Evolutionary conservation across 2,888 invertebrate species (phyloP), one percentile per base, ranked within the genome.

Genomic region (Synergus laeviventris): DNA sequence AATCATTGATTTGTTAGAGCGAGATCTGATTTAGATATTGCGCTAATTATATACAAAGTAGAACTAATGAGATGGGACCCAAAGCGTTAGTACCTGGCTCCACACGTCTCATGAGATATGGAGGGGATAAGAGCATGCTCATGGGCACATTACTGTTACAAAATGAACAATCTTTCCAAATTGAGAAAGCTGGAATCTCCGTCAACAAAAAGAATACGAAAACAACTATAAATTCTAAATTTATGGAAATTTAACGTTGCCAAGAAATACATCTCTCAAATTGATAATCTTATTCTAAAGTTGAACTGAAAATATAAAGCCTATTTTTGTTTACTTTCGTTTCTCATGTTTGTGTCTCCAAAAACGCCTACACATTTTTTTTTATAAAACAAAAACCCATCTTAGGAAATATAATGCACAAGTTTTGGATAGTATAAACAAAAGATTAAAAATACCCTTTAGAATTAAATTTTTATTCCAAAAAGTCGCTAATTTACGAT

Each of bases 351-450:
- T 42, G 16, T 16, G 18, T 24, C 8, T 66, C 16, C 16, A 42
- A 66, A 45, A 21, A 70, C 45, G n/a, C 49, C 42, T 31, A n/a
- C 49, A 42, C 31, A 1, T 70, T 36, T 45, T 49, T n/a, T 49
- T 24, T 45, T 2, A 39, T 39, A 31, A n/a, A 16, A 62, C 4
- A 62, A 38, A 39, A n/a, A 62, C 11, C 14, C 36, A 62, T 12
- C 21, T 56, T 12, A 8, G 21, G 18, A 21, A 18, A 56, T 12
- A 21, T 2, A 11, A 56, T 21, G 21, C 12, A 21, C 4, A 21
- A 56, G 4, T 12, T 1, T 3, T 21, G 11, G 9, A 21, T n/a
- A n/a, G 1, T 1, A 7, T 45, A 16, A 45, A 45, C 5, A 49
- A 7, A 16, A n/a, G n/a, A n/a, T 9, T 49, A 0, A 49, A 14